Evolutionary conservation across 2,113 vertebrate genomes (phyloP), one percentile per base, ranked within the genome.

Genomic region (Epinephelus lanceolatus): DNA sequence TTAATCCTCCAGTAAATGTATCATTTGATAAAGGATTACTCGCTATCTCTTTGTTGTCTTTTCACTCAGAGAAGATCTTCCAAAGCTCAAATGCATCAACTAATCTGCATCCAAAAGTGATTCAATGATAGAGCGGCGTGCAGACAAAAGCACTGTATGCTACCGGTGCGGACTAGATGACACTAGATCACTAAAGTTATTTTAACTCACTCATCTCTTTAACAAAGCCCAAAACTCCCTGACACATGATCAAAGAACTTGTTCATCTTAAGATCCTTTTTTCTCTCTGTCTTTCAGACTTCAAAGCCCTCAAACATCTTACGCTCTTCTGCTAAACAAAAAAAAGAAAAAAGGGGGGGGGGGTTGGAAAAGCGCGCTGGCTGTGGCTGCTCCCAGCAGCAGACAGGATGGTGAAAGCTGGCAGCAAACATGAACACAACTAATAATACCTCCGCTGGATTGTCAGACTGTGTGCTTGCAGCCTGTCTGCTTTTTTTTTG

Each of bases 171-270:
- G 84, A 90, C 84, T 72, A 59, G 72, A 88, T 82, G 88, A 89
- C 87, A 91, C 62, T 11, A 77, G 86, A 91, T 87, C 86, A 75
- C 81, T 72, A 19, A 73, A 86, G 87, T 88, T 88, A 87, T 86
- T 92, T 84, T 85, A 88, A 88, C 87, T 92, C 91, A 92, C 90
- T 92, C 91, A 92, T 93, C 92, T 86, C 80, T 71, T 66, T 61
- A 75, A 92, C 93, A 94, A 93, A 93, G 89, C 72, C 76, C 83
- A 86, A 91, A 93, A 91, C 82, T 88, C 85, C 72, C 89, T 80
- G 86, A 91, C 87, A 90, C 73, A 80, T 84, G 91, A 95, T 95
- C 94, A 95, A 95, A 95, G 92, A 65, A 21, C 42, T 57, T 61
- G 81, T 87, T 89, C 88, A 77, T 86, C 90, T 92, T 88, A 47